Conservation (phyloP, 2,888 invertebrate species). For the Cryptocephalus moraei region DNA sequence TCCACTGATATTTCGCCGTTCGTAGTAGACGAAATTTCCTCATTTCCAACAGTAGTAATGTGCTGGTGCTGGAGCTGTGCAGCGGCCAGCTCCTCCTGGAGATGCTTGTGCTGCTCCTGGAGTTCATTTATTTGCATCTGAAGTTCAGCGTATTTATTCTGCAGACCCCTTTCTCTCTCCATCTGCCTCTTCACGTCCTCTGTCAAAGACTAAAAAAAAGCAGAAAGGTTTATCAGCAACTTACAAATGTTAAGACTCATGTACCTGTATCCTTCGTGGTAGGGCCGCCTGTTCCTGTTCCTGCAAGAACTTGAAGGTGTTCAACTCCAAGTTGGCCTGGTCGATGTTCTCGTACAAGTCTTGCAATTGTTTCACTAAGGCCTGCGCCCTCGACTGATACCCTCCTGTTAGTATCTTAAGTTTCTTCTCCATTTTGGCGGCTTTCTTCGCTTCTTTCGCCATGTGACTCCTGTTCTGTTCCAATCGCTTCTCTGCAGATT, state of each 20-base stretch:
- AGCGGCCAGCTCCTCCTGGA: neutral
- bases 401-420: conserved; percentile 90
- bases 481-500: conserved; percentile 83
- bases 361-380: conserved; percentile 76
- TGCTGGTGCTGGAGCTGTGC: conserved; percentile 12
- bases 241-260: neutral
- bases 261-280: conserved; percentile 78
- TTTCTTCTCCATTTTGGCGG: conserved; percentile 97
- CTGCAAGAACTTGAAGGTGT: conserved; percentile 83
- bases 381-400: conserved; percentile 69
- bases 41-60: neutral
- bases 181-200: conserved; percentile 90
- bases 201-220: conserved; percentile 57
- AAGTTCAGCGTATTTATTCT: conserved; percentile 70
- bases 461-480: conserved; percentile 93
- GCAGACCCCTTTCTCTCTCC: conserved; percentile 81
- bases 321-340: conserved; percentile 76
- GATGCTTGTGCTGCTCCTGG: conserved; percentile 22
- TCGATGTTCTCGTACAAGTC: conserved; percentile 86
- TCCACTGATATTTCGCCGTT: conserved; percentile 8
- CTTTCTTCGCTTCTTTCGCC: conserved; percentile 93
- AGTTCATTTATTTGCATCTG: conserved; percentile 48
- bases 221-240: neutral
- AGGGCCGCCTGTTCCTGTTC: conserved; percentile 85
- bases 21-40: conserved; percentile 5